Base-by-base conservation (phyloP, 1,140 invertebrate species). In the Planococcus citri region DNA sequence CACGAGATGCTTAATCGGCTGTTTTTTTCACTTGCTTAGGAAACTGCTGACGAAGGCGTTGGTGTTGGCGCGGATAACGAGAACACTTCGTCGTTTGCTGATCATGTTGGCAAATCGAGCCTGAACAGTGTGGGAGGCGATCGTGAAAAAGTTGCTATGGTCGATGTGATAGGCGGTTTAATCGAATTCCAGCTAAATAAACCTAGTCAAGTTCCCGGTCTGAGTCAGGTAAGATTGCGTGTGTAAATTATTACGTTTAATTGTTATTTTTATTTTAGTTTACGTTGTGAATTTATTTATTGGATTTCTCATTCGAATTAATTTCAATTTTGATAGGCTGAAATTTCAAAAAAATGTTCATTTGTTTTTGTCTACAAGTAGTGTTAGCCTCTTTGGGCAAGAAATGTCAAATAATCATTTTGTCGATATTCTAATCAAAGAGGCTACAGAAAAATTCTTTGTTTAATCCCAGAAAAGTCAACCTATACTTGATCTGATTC, bases 21-120 rank as follows among this genome's bases (percentile, higher is more conserved):
- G 41, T 51, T 51, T 51, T 6, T 51, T 33, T 12, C 4, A 20
- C 78, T n/a, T n/a, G n/a, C n/a, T n/a, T n/a, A 84, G 82, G 90
- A 92, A 82, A 92, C 90, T 57, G 90, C 90, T 51, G 90, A 92
- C 76, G 89, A 92, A 77, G 80, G 76, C 41, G 76, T 73, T 64
- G 79, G 78, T 57, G 74, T 73, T 37, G 72, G 68, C 20, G 73
- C 72, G 69, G 33, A 72, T 51, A 71, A 69, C 29, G 71, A 71
- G 8, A 25, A 25, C 25, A 17, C 60, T 10, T 24, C 22, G 22
- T 64, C 60, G 57, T 60, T n/a, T 20, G 25, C 22, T 1, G 60
- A 64, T 64, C 60, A 64, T 20, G n/a, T n/a, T n/a, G 22, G 25
- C 10, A 24, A 24, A 64, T 10, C 60, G 8, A 64, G 20, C 20